Conservation (phyloP, 1,140 invertebrate species). For the Uloborus diversus region DNA sequence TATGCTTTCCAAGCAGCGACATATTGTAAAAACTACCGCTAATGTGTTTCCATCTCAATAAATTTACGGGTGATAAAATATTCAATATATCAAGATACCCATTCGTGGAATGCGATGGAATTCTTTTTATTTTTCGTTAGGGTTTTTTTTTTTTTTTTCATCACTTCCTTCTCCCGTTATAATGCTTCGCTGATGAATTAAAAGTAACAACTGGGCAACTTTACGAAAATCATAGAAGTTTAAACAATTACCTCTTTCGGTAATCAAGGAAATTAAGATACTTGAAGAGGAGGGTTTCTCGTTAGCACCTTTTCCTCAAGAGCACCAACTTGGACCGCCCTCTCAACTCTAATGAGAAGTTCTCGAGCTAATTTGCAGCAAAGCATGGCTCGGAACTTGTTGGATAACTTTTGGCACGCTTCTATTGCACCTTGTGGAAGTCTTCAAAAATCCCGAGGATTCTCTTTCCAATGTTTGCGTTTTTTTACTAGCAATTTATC, state of each 20-base stretch:
- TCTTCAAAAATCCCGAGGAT: too few species aligned
- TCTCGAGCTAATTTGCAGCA: too few species aligned
- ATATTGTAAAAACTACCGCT: constrained; percentile 52
- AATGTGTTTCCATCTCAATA: constrained; percentile 51
- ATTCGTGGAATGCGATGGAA: constrained; percentile 9
- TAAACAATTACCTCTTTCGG: constrained; percentile 42
- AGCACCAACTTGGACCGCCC: too few species aligned
- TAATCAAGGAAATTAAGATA: constrained; percentile 54
- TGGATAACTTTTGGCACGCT: too few species aligned
- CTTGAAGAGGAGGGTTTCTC: constrained; percentile 8
- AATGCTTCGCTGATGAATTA: constrained; percentile 15
- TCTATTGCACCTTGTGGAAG: too few species aligned
- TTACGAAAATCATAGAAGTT: constrained; percentile 36
- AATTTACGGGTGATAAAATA: constrained; percentile 54
- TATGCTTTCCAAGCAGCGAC: constrained; percentile 6
- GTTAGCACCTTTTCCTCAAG: constrained; percentile 10
- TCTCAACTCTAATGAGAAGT: too few species aligned
- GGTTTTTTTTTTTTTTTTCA: constrained; percentile 2
- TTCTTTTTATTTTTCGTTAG: not conserved
- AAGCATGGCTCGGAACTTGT: too few species aligned
- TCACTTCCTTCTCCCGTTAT: not conserved
- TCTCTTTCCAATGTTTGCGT: too few species aligned
- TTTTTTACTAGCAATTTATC: too few species aligned
- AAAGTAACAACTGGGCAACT: not conserved
- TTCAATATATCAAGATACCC: constrained; percentile 55